These are phyloP conservation scores for Drosophila neotestacea DNA, from an alignment of 2,888 invertebrate species.

Conservation along the genomic window DNA sequence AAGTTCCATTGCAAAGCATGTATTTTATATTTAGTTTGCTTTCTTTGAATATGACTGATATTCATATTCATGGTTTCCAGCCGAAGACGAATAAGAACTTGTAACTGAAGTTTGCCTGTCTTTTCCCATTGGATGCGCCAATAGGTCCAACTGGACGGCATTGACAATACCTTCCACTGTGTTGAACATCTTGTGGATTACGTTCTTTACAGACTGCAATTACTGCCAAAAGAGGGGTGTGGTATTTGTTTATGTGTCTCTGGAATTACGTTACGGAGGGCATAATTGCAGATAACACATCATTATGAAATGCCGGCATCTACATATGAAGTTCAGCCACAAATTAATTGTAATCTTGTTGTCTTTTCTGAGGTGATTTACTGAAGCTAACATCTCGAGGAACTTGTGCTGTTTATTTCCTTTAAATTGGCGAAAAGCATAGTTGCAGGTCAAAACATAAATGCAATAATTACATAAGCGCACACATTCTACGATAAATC, in stretches of 20 bases:
- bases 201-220: neutral
- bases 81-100: neutral
- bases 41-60: neutral
- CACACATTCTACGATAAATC: conserved; percentile 40
- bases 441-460: conserved; percentile 36
- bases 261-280: neutral
- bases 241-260: neutral
- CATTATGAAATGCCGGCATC: conserved; percentile 50
- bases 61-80: neutral
- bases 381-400: neutral
- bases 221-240: neutral
- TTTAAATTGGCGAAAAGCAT: conserved; percentile 17
- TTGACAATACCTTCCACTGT: conserved; percentile 15
- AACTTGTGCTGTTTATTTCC: neutral
- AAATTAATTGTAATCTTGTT: conserved; percentile 9
- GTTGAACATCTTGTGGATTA: conserved; percentile 17
- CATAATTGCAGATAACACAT: conserved; percentile 2
- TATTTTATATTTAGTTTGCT: neutral
- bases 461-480: conserved; percentile 71
- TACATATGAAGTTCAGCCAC: neutral
- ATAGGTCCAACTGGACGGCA: conserved; percentile 8
- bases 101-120: neutral
- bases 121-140: neutral
- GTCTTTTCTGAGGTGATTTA: neutral
- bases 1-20: neutral